Evolutionary conservation across 2,113 vertebrate species (phyloP).

Genomic region (Tupaia tana): DNA sequence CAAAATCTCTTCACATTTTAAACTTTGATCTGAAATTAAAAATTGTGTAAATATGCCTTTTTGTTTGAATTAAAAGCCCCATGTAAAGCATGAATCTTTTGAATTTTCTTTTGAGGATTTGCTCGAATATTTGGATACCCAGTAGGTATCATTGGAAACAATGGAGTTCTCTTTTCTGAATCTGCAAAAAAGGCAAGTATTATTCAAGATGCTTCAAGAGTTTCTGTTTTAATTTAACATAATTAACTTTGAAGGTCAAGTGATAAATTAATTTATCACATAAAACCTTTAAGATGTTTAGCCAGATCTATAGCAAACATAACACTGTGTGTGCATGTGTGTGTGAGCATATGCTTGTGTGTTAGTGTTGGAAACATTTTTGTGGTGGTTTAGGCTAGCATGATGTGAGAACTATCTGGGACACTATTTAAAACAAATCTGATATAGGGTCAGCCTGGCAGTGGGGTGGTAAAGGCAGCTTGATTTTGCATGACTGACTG

Average conservation of each 20-base stretch:
- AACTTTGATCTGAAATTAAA: constrained; percentile 35
- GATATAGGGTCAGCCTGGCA: no score
- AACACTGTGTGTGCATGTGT: not conserved
- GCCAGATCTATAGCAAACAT: not conserved
- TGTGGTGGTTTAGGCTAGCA: not conserved
- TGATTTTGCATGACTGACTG: no score
- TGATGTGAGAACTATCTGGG: not conserved
- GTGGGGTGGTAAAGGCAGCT: no score
- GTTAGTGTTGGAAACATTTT: not conserved
- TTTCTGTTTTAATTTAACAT: constrained; percentile 9
- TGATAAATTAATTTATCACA: constrained; percentile 2
- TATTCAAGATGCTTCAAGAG: not conserved
- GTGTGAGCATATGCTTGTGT: not conserved
- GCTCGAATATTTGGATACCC: constrained; percentile 98
- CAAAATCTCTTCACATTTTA: constrained; percentile 25
- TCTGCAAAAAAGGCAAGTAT: constrained; percentile 96
- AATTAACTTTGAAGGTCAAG: not conserved
- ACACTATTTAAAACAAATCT: not conserved
- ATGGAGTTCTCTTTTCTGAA: constrained; percentile 98
- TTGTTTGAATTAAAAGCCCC: not conserved
- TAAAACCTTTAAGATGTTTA: constrained; percentile 18
- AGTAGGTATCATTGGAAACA: constrained; percentile 98
- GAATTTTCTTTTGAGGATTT: constrained; percentile 89
- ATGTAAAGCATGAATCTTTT: not conserved
- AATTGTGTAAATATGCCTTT: not conserved